Base-by-base conservation (phyloP, 2,888 invertebrate species). In the Xanthia togata region DNA sequence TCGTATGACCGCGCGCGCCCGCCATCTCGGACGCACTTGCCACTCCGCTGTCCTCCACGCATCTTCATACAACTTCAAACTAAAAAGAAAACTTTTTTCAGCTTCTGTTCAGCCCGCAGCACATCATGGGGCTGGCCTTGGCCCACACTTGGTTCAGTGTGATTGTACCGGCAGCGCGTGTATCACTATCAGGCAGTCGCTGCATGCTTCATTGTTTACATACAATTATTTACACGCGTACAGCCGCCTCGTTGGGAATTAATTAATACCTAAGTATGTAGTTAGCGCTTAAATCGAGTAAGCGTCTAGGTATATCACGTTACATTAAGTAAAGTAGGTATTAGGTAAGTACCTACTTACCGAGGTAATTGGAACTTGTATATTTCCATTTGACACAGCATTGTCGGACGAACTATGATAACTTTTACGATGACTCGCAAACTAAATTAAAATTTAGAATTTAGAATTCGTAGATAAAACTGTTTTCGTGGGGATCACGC, bases 1-100 rank as follows among this genome's bases (percentile, higher is more conserved):
- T 93, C 93, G 94, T 93, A 91, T 92, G 94, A 93, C 92, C 94
- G 92, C 91, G 91, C 89, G 90, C 89, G 81, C 83, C 74, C 81
- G 84, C 87, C 88, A 89, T 91, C 93, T 93, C 94, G 91, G 89
- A 91, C 91, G 87, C 90, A 87, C 90, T 90, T 88, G 89, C 83
- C 84, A 77, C 75, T 65, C 79, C 84, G 84, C 83, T 87, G 78
- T 90, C 87, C 86, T 82, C 86, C 83, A 85, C 62, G 57, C 68
- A 85, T 77, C 68, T 73, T 70, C 65, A 68, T 55, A 65, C 63
- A 65, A 81, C 67, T 73, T 68, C 26, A 70, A 76, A 81, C 67
- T 68, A 63, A 53, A 38, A 59, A 60, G 31, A 78, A 81, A 83
- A 81, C 69, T 75, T 84, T 72, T 83, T 75, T 57, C 55, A 65